A percentile compares a stretch with the other conserved stretches of the same genome.
Conservation (phyloP, 2,888 invertebrate species). For the Leptothorax acervorum region DNA sequence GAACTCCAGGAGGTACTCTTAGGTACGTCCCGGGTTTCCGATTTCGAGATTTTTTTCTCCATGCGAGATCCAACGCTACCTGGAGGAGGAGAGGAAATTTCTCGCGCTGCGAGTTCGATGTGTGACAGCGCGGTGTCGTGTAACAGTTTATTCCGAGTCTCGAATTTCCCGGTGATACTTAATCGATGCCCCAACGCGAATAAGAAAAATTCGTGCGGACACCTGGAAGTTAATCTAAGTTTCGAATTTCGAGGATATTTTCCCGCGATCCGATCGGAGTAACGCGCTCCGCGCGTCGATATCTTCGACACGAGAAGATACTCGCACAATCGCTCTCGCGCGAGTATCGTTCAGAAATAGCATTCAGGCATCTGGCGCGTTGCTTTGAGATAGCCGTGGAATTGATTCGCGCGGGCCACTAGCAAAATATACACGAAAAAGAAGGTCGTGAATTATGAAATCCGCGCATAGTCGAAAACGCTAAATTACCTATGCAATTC, state of each 20-base stretch:
- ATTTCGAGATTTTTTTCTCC: slow-evolving; percentile 71
- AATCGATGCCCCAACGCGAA: slow-evolving; percentile 73
- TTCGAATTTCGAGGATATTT: slow-evolving; percentile 54
- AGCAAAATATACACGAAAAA: slow-evolving; percentile 28
- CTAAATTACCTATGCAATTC: background rate
- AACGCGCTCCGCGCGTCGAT: slow-evolving; percentile 10
- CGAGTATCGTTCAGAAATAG: slow-evolving; percentile 64
- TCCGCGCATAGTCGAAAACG: background rate
- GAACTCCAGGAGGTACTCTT: slow-evolving; percentile 64
- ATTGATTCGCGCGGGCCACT: slow-evolving; percentile 57
- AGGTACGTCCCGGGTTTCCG: slow-evolving; percentile 79
- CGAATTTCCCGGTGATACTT: slow-evolving; percentile 78
- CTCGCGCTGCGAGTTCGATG: slow-evolving; percentile 53
- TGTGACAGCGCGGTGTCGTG: slow-evolving; percentile 77
- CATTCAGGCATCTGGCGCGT: slow-evolving; percentile 59
- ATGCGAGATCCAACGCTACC: slow-evolving; percentile 64
- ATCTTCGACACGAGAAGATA: background rate
- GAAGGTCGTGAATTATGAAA: slow-evolving; percentile 17
- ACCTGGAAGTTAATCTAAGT: slow-evolving; percentile 45
- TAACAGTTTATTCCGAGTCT: slow-evolving; percentile 82
- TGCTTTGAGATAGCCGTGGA: slow-evolving; percentile 57
- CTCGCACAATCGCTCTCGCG: slow-evolving; percentile 42
- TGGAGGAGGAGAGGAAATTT: slow-evolving; percentile 57
- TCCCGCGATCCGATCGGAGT: slow-evolving; percentile 18
- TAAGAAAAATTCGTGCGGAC: slow-evolving; percentile 29